Evolutionary conservation across 2,888 invertebrate species (phyloP), one percentile per base, ranked within the genome.

Genomic region (Spilarctia lutea): DNA sequence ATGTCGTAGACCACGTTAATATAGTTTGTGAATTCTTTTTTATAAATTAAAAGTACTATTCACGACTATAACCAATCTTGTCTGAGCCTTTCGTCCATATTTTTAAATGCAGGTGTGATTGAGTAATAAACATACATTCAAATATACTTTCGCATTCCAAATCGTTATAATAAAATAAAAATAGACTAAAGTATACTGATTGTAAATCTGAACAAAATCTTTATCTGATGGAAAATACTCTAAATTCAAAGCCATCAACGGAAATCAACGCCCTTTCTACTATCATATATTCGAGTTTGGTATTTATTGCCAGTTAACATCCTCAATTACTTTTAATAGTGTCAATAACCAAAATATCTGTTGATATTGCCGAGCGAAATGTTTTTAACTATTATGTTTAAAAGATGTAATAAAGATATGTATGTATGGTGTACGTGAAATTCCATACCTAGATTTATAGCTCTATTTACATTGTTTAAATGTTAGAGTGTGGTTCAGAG

Each of bases 291-390:
- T 85, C 83, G 81, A 85, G 81, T 83, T 83, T 74, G 72, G 75
- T 67, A 77, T 83, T 84, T 83, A 83, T 83, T 78, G 45, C 78
- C 67, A 27, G 69, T 48, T 76, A 75, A 84, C 83, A 83, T 83
- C 83, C 85, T 83, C 83, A 76, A 48, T 76, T 73, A 70, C 73
- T 56, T 69, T 67, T 45, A 56, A 73, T 63, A 77, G 65, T 72
- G 76, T 71, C 75, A 79, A 76, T 78, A 76, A 75, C 65, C 74
- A 67, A 71, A 76, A 78, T 79, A 79, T 81, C 74, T 78, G 77
- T 77, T 72, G 77, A 77, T 74, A 69, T 71, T 71, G 76, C 67
- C 75, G 80, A 79, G 81, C 79, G 79, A 80, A 79, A 80, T 65
- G 71, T 83, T 81, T 78, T 81, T 73, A 75, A 75, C 73, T 84